Percentiles rank a stretch among this genome's conserved stretches.
phyloP scores from a whole-genome alignment of 92 coral and sea anemone genomes.

The Desmophyllum pertusum region DNA sequence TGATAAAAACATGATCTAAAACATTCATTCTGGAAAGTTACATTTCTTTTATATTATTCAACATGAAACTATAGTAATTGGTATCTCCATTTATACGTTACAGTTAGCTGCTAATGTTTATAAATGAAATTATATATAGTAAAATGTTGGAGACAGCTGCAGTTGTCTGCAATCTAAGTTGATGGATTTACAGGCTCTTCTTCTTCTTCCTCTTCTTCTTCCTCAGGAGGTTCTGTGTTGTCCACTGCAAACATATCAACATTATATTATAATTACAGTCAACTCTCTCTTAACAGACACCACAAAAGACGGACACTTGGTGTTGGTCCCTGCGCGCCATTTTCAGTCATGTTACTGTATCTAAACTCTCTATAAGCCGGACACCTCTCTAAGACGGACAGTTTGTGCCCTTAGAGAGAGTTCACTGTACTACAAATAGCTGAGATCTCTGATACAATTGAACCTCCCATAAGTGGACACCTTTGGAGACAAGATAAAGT shows the following conservation, averaged over 20 bases:
- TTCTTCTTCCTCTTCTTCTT: background rate
- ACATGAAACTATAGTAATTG: background rate
- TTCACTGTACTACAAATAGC: too few relatives aligned
- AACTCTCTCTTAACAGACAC: too few relatives aligned
- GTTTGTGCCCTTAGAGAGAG: too few relatives aligned
- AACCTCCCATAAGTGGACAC: too few relatives aligned
- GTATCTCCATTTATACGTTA: background rate
- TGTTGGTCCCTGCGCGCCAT: too few relatives aligned
- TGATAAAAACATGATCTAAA: too few relatives aligned
- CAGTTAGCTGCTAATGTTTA: background rate
- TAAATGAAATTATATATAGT: background rate
- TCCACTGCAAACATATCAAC: slow-evolving; percentile 28
- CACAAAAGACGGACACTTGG: too few relatives aligned
- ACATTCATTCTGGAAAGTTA: background rate
- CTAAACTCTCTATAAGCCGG: too few relatives aligned
- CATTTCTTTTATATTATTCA: background rate
- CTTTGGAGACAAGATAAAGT: too few relatives aligned
- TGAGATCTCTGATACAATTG: too few relatives aligned
- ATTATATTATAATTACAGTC: background rate
- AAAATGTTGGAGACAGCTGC: background rate
- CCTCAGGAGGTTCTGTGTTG: slow-evolving; percentile 33
- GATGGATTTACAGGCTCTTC: background rate
- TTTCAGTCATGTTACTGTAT: too few relatives aligned
- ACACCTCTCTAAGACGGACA: too few relatives aligned
- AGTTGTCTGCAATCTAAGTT: background rate